A percentile compares a stretch with the other conserved stretches of the same genome.
Conservation (phyloP, 2,888 invertebrate genomes). For the Ophioninae sp. region DNA sequence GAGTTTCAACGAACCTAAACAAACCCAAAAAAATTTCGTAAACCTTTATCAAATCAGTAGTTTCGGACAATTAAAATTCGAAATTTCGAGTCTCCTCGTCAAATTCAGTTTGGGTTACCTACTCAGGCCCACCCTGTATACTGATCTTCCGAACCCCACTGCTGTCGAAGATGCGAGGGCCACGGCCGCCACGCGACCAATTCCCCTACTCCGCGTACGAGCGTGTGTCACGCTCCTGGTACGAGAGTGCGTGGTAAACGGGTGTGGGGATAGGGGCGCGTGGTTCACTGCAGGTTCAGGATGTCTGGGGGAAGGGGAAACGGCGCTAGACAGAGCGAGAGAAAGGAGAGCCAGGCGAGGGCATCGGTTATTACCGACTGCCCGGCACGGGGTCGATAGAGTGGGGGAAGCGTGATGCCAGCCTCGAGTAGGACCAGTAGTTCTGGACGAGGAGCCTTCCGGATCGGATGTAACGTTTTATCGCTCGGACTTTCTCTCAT, state of each 20-base stretch:
- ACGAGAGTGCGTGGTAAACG: slow-evolving; percentile 74
- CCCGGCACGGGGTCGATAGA: slow-evolving; percentile 6
- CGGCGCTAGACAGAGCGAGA: slow-evolving; percentile 11
- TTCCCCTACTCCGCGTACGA: slow-evolving; percentile 72
- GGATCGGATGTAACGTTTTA: slow-evolving; percentile 69
- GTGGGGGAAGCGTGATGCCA: slow-evolving; percentile 67
- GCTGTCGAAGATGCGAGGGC: slow-evolving; percentile 59
- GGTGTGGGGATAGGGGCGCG: slow-evolving; percentile 76
- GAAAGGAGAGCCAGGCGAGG: slow-evolving; percentile 11
- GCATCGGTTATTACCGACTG: slow-evolving; percentile 54
- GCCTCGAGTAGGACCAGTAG: slow-evolving; percentile 72
- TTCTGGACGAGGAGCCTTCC: slow-evolving; percentile 77
- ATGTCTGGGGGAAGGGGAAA: slow-evolving; percentile 32
- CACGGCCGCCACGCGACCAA: slow-evolving; percentile 78
- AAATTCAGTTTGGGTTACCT: no score
- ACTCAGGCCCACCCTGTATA: no score
- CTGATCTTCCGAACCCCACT: not conserved
- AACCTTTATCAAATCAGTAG: no score
- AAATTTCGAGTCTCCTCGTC: no score
- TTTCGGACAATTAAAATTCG: no score
- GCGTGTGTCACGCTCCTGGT: slow-evolving; percentile 79
- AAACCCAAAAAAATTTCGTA: no score
- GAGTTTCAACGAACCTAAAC: no score
- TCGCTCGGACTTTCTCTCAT: slow-evolving; percentile 26
- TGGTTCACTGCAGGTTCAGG: slow-evolving; percentile 66